These are phyloP conservation scores for Selenia dentaria DNA, from an alignment of 2,888 invertebrate species.

Conservation along the genomic window DNA sequence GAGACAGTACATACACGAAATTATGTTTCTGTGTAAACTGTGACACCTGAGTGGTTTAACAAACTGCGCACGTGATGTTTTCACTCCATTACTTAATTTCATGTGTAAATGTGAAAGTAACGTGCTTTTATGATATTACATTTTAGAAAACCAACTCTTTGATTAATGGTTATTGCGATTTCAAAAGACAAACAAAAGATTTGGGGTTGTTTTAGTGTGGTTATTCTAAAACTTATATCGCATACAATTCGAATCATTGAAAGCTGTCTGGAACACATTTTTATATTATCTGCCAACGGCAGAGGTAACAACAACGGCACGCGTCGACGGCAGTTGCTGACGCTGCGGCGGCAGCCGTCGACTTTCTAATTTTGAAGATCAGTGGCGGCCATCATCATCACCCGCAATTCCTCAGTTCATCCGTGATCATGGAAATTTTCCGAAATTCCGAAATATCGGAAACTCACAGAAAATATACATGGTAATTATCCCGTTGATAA, in stretches of 20 bases:
- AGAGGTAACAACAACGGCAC: too few species aligned
- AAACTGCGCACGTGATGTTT: constrained; percentile 16
- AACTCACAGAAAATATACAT: too few species aligned
- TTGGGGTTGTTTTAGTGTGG: constrained; percentile 3
- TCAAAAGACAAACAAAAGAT: constrained; percentile 16
- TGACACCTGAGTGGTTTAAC: constrained; percentile 27
- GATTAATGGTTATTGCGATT: constrained; percentile 17
- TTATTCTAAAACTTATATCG: too few species aligned
- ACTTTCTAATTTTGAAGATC: too few species aligned
- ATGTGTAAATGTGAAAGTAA: constrained; percentile 8
- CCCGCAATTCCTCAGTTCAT: too few species aligned
- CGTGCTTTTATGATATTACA: constrained; percentile 16
- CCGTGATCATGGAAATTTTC: too few species aligned
- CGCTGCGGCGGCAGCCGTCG: too few species aligned
- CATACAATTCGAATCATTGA: constrained; percentile 8
- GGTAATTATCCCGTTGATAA: too few species aligned
- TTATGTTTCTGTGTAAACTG: constrained; percentile 32
- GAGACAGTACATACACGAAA: constrained; percentile 37
- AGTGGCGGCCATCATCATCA: too few species aligned
- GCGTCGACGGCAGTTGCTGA: too few species aligned
- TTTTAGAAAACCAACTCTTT: constrained; percentile 16
- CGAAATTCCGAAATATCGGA: too few species aligned
- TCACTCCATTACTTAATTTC: constrained; percentile 22
- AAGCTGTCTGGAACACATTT: background rate
- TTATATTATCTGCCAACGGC: too few species aligned